Base-by-base conservation (phyloP, 2,888 invertebrate species). In the Diplolepis rosae region DNA sequence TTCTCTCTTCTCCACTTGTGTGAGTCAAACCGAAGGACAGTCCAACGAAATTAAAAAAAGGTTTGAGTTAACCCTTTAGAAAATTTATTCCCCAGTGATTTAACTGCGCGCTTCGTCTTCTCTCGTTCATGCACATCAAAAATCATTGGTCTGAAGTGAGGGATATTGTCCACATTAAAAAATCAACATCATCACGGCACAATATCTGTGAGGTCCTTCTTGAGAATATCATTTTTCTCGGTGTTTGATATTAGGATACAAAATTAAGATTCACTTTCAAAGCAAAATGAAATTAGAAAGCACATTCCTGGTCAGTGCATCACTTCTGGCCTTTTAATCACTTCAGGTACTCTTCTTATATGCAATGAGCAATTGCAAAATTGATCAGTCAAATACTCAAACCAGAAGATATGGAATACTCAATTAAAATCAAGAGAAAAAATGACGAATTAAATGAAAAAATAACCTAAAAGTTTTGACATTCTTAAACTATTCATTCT, bases 21-120 rank as follows among this genome's bases (percentile, higher is more conserved):
- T 52, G 42, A 67, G 70, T 68, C 61, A 71, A 68, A 50, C n/a
- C 52, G 9, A 56, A 45, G 39, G 66, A 42, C 35, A 51, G 39
- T 22, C 42, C 22, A 56, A 30, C 9, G 15, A 24, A 15, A 35
- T 35, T 32, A 50, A 61, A 51, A 61, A 15, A 56, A 69, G 66
- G 51, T 28, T 24, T 72, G 75, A 74, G 77, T 79, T 77, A 77
- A 75, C 73, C 72, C 70, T 66, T 70, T 76, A 77, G 70, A 74
- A 72, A 78, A 81, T 80, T 79, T 83, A 79, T 83, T 80, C 80
- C 78, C 82, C 81, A 79, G 78, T 70, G 65, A 69, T 32, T 66
- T 61, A 65, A 70, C 73, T 68, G 68, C 51, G 42, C 71, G 68
- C 69, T 72, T 76, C 74, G 65, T 65, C 76, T 75, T 61, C 52